Percentiles rank a stretch among this genome's conserved stretches.
Evolutionary conservation across 2,888 invertebrate genomes (phyloP).

Genomic region (Ellobium chinense): DNA sequence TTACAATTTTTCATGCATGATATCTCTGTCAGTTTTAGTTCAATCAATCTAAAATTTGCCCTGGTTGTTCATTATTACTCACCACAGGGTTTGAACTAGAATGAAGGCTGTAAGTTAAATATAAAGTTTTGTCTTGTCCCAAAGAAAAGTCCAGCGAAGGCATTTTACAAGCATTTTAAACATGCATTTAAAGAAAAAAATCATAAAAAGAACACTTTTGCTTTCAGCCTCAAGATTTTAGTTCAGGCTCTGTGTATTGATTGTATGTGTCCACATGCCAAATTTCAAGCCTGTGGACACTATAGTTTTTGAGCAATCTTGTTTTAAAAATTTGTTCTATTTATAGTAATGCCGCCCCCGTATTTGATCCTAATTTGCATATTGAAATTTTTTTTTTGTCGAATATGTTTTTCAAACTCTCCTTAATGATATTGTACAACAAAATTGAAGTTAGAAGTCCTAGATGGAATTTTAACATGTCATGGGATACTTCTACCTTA

Average conservation of each 20-base stretch:
- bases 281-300: neutral
- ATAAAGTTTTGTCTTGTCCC: neutral
- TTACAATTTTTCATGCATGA: neutral
- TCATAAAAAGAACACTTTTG: neutral
- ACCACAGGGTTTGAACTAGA: constrained; percentile 1
- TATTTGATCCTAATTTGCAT: neutral
- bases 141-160: neutral
- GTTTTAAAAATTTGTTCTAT: neutral
- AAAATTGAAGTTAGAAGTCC: no score
- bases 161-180: no score
- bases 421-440: no score
- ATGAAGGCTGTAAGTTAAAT: neutral
- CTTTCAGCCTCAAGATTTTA: neutral
- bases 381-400: neutral
- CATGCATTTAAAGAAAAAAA: neutral
- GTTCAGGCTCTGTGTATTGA: neutral
- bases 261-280: neutral
- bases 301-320: neutral
- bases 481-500: no score
- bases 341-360: neutral
- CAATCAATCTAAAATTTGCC: constrained; percentile 1
- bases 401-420: no score
- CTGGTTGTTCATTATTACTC: neutral
- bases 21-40: constrained; percentile 6
- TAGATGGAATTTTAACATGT: no score